Evolutionary conservation across 2,113 vertebrate species (phyloP), one percentile per base, ranked within the genome.

Genomic region (Acrocephalus kingi): DNA sequence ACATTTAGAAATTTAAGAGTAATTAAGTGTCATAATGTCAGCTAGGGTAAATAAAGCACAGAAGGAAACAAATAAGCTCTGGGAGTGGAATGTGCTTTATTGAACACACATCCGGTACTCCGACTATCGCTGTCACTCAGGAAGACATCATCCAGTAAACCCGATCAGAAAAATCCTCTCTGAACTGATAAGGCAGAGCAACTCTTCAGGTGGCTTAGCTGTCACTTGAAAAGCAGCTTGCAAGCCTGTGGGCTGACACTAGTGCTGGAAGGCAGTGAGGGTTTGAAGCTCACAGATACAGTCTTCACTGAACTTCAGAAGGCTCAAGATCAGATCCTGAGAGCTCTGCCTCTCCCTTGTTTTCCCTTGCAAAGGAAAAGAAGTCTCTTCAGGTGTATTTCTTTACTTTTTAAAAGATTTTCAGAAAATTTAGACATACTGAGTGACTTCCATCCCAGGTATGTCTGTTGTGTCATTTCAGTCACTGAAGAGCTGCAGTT

Each of bases 1-100:
- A 94, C 86, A 91, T 94, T 96, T 90, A 6, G 9, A 94, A 89
- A 86, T 90, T 96, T 87, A 92, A 94, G 64, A 75, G 83, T 97
- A 95, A 97, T 87, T 89, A 91, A 87, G 64, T 90, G 88, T 88
- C 92, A 94, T 74, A 72, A 90, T 81, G 85, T 95, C 94, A 93
- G 69, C 69, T 76, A 82, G 87, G 49, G 86, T 87, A 95, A 97
- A 95, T 72, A 96, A 81, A 61, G 86, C 46, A 79, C 90, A 81
- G 72, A 95, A 89, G 62, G 73, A 81, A 94, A 95, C 76, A 90
- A 94, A 92, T 15, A 87, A 90, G 66, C 86, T 68, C 64, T 72
- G 92, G 80, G 84, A 95, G 33, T 61, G 22, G 37, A 81, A 87
- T 8, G 27, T 63, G 66, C 76, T 64, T 84, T 86, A 81, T 27